Conservation (phyloP, 2,888 invertebrate genomes). For the Lamellibrachia columna region DNA sequence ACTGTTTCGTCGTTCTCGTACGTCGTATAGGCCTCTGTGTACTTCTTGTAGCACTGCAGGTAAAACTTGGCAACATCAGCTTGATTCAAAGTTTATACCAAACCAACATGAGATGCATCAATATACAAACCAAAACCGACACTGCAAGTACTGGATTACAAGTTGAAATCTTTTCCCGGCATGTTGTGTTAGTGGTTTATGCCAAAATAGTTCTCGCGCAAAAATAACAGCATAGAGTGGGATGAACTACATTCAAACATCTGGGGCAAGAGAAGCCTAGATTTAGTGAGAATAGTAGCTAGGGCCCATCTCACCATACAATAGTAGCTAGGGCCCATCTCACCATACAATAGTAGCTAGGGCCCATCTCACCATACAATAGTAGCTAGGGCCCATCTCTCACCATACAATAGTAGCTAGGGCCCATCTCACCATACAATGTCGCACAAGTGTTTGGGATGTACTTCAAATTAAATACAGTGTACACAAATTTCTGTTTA, state of each 20-base stretch:
- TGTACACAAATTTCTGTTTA: neutral
- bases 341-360: too few relatives aligned
- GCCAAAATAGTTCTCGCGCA: neutral
- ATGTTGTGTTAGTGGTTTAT: neutral
- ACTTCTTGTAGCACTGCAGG: slow-evolving; percentile 85
- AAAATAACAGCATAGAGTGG: neutral
- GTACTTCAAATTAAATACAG: neutral
- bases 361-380: too few relatives aligned
- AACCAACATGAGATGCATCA: neutral
- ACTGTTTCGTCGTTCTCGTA: slow-evolving; percentile 73
- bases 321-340: neutral
- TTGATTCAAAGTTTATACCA: neutral
- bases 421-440: neutral
- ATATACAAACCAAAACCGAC: neutral
- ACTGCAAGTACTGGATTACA: neutral
- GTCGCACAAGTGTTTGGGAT: neutral
- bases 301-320: neutral
- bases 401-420: neutral
- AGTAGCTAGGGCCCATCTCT: too few relatives aligned
- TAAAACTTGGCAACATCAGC: neutral
- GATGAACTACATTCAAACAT: neutral
- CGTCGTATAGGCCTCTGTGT: slow-evolving; percentile 83
- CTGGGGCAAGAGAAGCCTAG: neutral
- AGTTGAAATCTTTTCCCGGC: neutral
- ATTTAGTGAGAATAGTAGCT: neutral